A percentile compares a stretch with the other conserved stretches of the same genome.
Conservation (phyloP, 1,140 invertebrate genomes). For the Nebria ingens region DNA sequence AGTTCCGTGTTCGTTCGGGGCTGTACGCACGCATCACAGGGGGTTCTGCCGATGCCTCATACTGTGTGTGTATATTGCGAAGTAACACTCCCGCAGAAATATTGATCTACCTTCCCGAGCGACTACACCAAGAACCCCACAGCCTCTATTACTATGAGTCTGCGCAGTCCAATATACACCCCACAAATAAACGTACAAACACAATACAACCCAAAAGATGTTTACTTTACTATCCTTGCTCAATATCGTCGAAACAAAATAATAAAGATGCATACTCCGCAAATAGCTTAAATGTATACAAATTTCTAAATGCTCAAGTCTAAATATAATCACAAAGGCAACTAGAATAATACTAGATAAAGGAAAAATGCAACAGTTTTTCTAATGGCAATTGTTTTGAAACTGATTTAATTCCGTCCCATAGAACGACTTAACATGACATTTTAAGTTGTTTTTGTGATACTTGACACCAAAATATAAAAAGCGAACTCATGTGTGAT, state of each 20-base stretch:
- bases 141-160: neutral
- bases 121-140: neutral
- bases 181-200: neutral
- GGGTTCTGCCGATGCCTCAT: neutral
- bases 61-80: too few relatives aligned
- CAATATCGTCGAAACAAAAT: too few relatives aligned
- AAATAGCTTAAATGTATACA: too few relatives aligned
- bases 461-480: neutral
- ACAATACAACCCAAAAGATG: neutral
- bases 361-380: too few relatives aligned
- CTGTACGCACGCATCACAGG: neutral
- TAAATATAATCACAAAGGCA: neutral
- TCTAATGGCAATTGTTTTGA: too few relatives aligned
- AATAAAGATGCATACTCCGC: too few relatives aligned
- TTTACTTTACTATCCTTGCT: too few relatives aligned
- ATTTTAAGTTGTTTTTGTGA: neutral
- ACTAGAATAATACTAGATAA: too few relatives aligned
- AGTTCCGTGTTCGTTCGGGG: neutral
- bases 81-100: neutral
- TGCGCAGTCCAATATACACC: neutral
- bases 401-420: neutral
- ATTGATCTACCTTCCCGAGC: constrained; percentile 1
- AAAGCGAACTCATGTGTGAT: neutral
- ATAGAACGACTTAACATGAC: neutral
- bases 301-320: neutral